Base-by-base conservation (phyloP, 2,797 vertebrate species). In the Eutrigla gurnardus region DNA sequence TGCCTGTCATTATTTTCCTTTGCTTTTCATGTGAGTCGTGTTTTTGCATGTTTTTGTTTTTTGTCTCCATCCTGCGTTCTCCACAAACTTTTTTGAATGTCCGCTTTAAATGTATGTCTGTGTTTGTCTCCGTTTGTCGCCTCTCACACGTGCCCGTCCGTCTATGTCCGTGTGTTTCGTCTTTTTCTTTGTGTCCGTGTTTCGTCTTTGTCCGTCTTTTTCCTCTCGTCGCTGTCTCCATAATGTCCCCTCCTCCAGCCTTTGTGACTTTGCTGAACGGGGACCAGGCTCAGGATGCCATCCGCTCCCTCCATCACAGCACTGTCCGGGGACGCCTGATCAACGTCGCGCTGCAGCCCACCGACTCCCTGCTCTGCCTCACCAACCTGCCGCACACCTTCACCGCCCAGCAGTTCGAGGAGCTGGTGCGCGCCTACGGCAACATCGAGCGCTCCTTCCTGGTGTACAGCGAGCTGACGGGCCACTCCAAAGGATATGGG, bases 231-330 rank as follows among this genome's bases (percentile, higher is more conserved):
- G 43, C 68, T 74, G 92, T 91, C 89, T 91, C 88, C 91, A 92
- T 91, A 85, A 82, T 90, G 86, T 90, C 80, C 89, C 88, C 78
- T 89, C 90, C 93, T 94, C 52, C 95, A 99, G 98, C 98, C 0
- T 99, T 99, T 83, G 97, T 99, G 87, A 99, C 98, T 65, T 95
- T 99, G 88, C 81, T 98, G 83, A 97, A 99, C 65, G 98, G 98
- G 80, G 96, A 97, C 83, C 98, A 99, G 95, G 98, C 98, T 75
- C 97, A 97, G 93, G 95, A 95, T 72, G 98, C 96, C 64, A 99
- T 99, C 93, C 93, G 75, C 89, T 95, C 87, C 62, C 97, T 98
- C 88, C 97, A 99, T 87, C 97, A 96, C 83, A 94, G 94, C 50
- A 94, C 90, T 79, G 95, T 99, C 78, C 96, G 97, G 5, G 97